Conservation (phyloP, 2,888 invertebrate species). For the Cyaniris semiargus region DNA sequence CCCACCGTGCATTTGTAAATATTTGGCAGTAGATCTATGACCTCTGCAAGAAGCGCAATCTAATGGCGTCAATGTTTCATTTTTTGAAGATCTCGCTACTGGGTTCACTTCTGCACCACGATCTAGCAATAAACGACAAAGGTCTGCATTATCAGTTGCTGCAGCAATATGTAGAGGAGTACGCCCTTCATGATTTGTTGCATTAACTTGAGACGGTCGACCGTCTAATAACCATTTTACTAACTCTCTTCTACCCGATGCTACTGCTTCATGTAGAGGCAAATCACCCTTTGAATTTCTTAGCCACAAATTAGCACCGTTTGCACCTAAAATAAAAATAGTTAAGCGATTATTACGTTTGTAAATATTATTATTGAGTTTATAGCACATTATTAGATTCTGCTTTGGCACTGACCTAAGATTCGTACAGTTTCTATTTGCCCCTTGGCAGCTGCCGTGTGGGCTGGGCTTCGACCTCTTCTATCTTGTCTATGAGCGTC, state of each 20-base stretch:
- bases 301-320: constrained; percentile 93
- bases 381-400: background rate
- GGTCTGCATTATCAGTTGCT: constrained; percentile 94
- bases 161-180: constrained; percentile 97
- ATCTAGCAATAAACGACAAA: constrained; percentile 93
- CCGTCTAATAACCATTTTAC: constrained; percentile 93
- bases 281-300: constrained; percentile 96
- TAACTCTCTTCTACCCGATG: constrained; percentile 93
- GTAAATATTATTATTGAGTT: background rate
- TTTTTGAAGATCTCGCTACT: constrained; percentile 89
- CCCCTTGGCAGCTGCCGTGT: constrained; percentile 97
- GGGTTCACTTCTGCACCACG: constrained; percentile 92
- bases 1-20: constrained; percentile 94
- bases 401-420: constrained; percentile 64
- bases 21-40: constrained; percentile 94
- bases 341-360: background rate
- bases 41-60: constrained; percentile 94
- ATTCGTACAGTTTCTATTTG: constrained; percentile 93
- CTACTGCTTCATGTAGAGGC: constrained; percentile 97
- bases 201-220: constrained; percentile 90
- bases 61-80: constrained; percentile 92
- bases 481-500: constrained; percentile 96
- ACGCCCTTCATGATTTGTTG: constrained; percentile 95
- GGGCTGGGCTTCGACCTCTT: constrained; percentile 94
- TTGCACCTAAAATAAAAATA: constrained; percentile 56